Evolutionary conservation across 2,113 vertebrate genomes (phyloP), one percentile per base, ranked within the genome.

Genomic region (Perca schrenkii): DNA sequence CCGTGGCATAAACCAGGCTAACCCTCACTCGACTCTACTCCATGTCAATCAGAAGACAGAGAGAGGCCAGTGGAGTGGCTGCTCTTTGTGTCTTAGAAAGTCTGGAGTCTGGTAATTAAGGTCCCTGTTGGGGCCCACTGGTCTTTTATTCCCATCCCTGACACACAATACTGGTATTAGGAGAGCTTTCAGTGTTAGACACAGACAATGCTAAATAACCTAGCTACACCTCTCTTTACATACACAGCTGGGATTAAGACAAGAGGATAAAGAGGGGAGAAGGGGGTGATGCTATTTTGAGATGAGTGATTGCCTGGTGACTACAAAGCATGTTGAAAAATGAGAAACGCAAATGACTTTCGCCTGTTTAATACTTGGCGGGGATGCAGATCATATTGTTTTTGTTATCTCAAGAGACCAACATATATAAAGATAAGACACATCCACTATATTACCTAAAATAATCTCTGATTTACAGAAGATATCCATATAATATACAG

Each of bases 61-160:
- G 62, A 74, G 83, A 91, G 84, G 36, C 70, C 73, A 64, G 56
- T 77, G 83, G 74, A 89, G 88, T 90, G 78, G 69, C 40, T 25
- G 15, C 49, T 69, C 82, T 93, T 91, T 91, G 83, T 91, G 76
- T 80, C 82, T 84, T 47, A 79, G 72, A 86, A 79, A 64, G 78
- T 85, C 85, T 86, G 72, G 79, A 89, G 78, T 77, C 84, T 78
- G 82, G 86, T 93, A 91, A 93, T 94, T 93, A 93, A 91, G 88
- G 86, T 88, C 56, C 56, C 86, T 88, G 79, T 61, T 86, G 80
- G 69, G 85, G 77, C 88, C 57, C 80, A 54, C 57, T 62, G 17
- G 73, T 63, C 82, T 93, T 92, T 90, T 63, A 76, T 76, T 84
- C 77, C 66, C 47, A 73, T 83, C 76, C 65, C 70, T 85, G 78